Base-by-base conservation (phyloP, 2,888 invertebrate genomes). In the Saturnia pavonia region DNA sequence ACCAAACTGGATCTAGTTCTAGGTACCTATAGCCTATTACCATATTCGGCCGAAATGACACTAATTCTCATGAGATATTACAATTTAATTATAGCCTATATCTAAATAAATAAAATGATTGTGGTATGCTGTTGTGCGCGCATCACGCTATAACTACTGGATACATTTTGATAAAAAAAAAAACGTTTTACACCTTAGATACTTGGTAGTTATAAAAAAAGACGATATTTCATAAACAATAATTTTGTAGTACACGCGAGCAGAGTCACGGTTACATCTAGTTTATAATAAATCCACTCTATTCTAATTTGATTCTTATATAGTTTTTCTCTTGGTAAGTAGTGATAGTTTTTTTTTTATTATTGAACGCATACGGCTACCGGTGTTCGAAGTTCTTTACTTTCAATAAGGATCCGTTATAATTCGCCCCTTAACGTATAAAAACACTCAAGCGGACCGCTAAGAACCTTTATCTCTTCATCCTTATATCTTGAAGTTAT, bases 351-450 rank as follows among this genome's bases (percentile, higher is more conserved):
- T 27, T 60, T 60, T n/a, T 8, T 11, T 22, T 22, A 74, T 69
- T 67, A 72, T 75, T 77, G 75, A 77, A 70, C 70, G 45, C 75
- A 82, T 83, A 84, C 78, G 73, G 86, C 88, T 88, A 87, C 88
- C 84, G 85, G 88, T 85, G 80, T 87, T 85, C 74, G 76, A 76
- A 74, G 74, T 70, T 74, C 77, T 74, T 78, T 76, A 77, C 74
- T 72, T n/a, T 69, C 63, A 69, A 70, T 70, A 70, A 67, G 42
- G 72, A 71, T 75, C 85, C 80, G 85, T 85, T 86, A 86, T 84
- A 85, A 88, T 86, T 83, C 80, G 78, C 79, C 76, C 77, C 82
- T 81, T 81, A 82, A 57, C 82, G 80, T 81, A 80, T 80, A 80
- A 85, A 85, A 85, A 83, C 70, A 70, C 70, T 70, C 70, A 73